Percentiles rank a stretch among this genome's conserved stretches.
Evolutionary conservation across 2,888 invertebrate species (phyloP).

Genomic region (Lampropteryx suffumata): DNA sequence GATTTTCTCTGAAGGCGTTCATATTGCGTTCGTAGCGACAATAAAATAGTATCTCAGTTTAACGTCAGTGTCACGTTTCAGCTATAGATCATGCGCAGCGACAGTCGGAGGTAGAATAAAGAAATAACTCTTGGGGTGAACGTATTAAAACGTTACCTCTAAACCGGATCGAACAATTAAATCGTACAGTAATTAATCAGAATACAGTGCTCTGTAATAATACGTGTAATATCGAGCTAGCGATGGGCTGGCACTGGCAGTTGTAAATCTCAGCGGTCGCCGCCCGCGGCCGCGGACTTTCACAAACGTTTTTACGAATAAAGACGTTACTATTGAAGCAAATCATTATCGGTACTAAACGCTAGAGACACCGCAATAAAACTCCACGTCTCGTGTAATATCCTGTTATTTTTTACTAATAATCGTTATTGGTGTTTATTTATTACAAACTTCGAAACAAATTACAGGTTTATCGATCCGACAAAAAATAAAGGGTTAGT

Average conservation of each 20-base stretch:
- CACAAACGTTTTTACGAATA: slow-evolving; percentile 76
- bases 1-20: slow-evolving; percentile 56
- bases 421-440: slow-evolving; percentile 83
- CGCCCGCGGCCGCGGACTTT: slow-evolving; percentile 73
- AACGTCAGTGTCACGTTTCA: slow-evolving; percentile 64
- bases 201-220: slow-evolving; percentile 72
- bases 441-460: slow-evolving; percentile 78
- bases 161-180: slow-evolving; percentile 70
- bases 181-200: slow-evolving; percentile 73
- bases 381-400: slow-evolving; percentile 69
- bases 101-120: slow-evolving; percentile 59
- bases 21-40: no score
- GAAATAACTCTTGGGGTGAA: slow-evolving; percentile 66
- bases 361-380: slow-evolving; percentile 71
- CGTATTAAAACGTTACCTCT: slow-evolving; percentile 65
- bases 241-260: slow-evolving; percentile 57
- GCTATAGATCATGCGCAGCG: slow-evolving; percentile 41
- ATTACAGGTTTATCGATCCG: slow-evolving; percentile 79
- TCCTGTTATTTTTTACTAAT: slow-evolving; percentile 82
- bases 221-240: slow-evolving; percentile 72
- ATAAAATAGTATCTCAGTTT: slow-evolving; percentile 67
- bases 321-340: slow-evolving; percentile 75
- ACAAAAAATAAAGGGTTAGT: slow-evolving; percentile 81
- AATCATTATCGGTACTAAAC: slow-evolving; percentile 52
- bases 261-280: slow-evolving; percentile 70